A percentile compares a stretch with the other conserved stretches of the same genome.
These are phyloP conservation scores for Planococcus citri DNA, from an alignment of 1,140 invertebrate genomes.

Conservation along the genomic window DNA sequence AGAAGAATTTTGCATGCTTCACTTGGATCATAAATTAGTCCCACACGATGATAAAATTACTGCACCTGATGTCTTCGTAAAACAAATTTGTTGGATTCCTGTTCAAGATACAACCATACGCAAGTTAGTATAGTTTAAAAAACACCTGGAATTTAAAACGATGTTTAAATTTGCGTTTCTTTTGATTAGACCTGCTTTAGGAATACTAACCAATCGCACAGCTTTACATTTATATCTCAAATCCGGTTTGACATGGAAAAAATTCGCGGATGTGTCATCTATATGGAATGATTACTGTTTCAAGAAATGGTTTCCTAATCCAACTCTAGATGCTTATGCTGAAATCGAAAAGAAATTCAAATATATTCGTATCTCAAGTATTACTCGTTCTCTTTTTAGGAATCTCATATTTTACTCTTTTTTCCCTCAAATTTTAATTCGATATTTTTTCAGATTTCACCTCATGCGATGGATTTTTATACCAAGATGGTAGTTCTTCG, in stretches of 20 bases:
- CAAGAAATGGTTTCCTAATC: neutral
- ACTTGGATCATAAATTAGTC: neutral
- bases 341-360: neutral
- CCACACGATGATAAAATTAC: neutral
- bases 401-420: neutral
- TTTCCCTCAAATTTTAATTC: neutral
- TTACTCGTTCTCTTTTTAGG: no score
- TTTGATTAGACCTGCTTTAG: neutral
- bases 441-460: neutral
- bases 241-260: neutral
- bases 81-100: neutral
- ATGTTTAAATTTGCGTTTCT: neutral
- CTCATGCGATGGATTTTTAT: neutral
- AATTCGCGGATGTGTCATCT: neutral
- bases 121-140: no score
- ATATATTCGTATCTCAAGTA: neutral
- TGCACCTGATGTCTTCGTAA: neutral
- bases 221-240: neutral
- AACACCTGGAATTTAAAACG: no score
- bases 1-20: neutral
- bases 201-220: neutral
- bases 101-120: neutral
- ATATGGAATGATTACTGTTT: neutral
- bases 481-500: neutral
- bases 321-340: neutral